Evolutionary conservation across 2,797 vertebrate species (phyloP).

Genomic region (Protosalanx chinensis): DNA sequence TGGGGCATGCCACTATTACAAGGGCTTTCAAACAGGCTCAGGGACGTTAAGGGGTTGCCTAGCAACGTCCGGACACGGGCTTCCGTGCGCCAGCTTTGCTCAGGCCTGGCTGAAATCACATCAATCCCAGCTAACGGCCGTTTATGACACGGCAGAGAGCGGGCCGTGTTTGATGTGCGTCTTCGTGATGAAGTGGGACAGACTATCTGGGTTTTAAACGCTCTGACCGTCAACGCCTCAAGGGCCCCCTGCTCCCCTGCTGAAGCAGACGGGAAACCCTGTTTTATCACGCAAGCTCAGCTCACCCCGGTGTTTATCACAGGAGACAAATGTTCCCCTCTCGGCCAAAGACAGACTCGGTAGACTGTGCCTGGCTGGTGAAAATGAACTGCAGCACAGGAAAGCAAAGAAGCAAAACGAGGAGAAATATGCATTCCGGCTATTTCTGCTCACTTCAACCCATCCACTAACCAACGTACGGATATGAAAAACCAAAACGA

Average conservation of each 20-base stretch:
- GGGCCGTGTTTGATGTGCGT: conserved; percentile 47
- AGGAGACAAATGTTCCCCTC: conserved; percentile 35
- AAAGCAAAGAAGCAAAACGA: too few species aligned
- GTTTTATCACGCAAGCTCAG: conserved; percentile 48
- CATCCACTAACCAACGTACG: too few species aligned
- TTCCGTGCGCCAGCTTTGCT: conserved; percentile 3
- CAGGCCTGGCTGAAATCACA: conserved; percentile 32
- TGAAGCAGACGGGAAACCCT: conserved; percentile 52
- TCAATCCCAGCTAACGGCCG: conserved; percentile 41
- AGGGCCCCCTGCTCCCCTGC: conserved; percentile 2
- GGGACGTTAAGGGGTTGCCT: conserved; percentile 26
- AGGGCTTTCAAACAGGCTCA: conserved; percentile 21
- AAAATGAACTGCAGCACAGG: too few species aligned
- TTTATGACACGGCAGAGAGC: conserved; percentile 39
- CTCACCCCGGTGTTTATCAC: conserved; percentile 30
- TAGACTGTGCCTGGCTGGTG: background rate
- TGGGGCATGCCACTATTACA: conserved; percentile 4
- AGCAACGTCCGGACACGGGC: conserved; percentile 35
- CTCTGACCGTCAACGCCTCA: too few species aligned
- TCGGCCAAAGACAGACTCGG: conserved; percentile 13
- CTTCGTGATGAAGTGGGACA: conserved; percentile 8
- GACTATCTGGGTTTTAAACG: too few species aligned
- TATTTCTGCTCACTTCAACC: too few species aligned
- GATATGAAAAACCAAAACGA: too few species aligned
- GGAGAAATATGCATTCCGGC: too few species aligned